Percentiles rank a stretch among this genome's conserved stretches.
These are phyloP conservation scores for Orius insidiosus DNA, from an alignment of 1,140 invertebrate genomes.

Conservation along the genomic window DNA sequence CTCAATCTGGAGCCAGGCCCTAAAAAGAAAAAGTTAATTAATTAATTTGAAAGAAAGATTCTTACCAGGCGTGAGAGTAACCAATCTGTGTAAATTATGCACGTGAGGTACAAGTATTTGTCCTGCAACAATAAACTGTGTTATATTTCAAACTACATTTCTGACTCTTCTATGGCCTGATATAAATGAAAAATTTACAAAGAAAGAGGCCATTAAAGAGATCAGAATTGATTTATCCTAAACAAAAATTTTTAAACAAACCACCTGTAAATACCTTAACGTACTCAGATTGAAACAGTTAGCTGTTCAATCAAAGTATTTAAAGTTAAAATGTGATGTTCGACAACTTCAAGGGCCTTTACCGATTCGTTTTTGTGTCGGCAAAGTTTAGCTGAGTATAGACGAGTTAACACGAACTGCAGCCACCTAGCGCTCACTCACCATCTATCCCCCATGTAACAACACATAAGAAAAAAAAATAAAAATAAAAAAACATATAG, in stretches of 20 bases:
- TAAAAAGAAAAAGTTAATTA: constrained; percentile 23
- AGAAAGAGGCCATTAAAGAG: neutral
- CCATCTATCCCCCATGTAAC: constrained; percentile 15
- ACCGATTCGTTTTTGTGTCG: constrained; percentile 14
- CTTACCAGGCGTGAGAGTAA: constrained; percentile 65
- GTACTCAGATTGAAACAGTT: neutral
- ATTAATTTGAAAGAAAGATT: constrained; percentile 4
- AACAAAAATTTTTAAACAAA: neutral
- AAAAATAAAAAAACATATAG: constrained; percentile 12
- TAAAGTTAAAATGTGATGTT: neutral
- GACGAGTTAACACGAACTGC: neutral
- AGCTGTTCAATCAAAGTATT: neutral
- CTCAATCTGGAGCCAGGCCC: constrained; percentile 46
- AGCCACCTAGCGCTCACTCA: constrained; percentile 13
- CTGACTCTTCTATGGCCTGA: neutral
- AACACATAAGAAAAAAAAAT: constrained; percentile 16
- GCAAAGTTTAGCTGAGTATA: constrained; percentile 10
- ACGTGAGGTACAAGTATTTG: constrained; percentile 30
- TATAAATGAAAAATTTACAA: neutral
- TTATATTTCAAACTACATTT: neutral
- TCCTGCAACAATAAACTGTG: constrained; percentile 14
- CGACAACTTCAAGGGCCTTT: constrained; percentile 11
- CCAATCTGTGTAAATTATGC: constrained; percentile 72
- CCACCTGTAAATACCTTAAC: neutral
- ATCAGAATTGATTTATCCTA: constrained; percentile 1